A percentile compares a stretch with the other conserved stretches of the same genome.
Evolutionary conservation across 37 sponge, comb jelly and placozoan species (phyloP).

Genomic region (Oopsacas minuta): DNA sequence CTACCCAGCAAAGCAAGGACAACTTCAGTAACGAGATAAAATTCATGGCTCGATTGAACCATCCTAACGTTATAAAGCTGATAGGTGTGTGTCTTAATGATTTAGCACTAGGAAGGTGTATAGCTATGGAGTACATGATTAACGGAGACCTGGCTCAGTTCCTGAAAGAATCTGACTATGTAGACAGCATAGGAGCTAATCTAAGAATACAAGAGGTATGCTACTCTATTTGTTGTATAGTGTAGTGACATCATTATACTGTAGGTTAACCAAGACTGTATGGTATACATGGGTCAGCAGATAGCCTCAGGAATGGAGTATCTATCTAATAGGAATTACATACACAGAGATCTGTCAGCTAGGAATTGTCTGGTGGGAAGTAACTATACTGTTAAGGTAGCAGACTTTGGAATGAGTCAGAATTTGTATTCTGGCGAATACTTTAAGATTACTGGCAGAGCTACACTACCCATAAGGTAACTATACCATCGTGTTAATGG

Average conservation of each 20-base stretch:
- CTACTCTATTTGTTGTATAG: too few relatives aligned
- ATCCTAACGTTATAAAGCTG: constrained; percentile 37
- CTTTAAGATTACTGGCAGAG: constrained; percentile 45
- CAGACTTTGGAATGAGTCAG: constrained; percentile 62
- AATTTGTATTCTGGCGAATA: constrained; percentile 57
- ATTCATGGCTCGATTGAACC: constrained; percentile 44
- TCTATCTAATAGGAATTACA: constrained; percentile 41
- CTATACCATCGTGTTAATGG: background rate
- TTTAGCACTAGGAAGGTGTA: constrained; percentile 21
- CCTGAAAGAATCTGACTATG: constrained; percentile 24
- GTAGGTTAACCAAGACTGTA: constrained; percentile 23
- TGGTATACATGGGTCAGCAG: constrained; percentile 59
- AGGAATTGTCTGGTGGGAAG: constrained; percentile 65
- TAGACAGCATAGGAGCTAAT: constrained; percentile 9
- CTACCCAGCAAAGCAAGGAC: background rate
- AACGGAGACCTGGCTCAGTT: constrained; percentile 51
- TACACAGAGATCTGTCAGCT: constrained; percentile 63
- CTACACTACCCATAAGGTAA: constrained; percentile 26
- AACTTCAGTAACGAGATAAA: constrained; percentile 36
- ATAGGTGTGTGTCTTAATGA: constrained; percentile 38
- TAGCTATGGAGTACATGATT: constrained; percentile 54
- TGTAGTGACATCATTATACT: background rate
- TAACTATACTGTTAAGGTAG: constrained; percentile 33
- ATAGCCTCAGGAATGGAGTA: constrained; percentile 72
- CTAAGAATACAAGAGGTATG: background rate